Percentiles rank a stretch among this genome's conserved stretches.
Evolutionary conservation across 1,140 invertebrate genomes (phyloP).

Genomic region (Drosophila varians): DNA sequence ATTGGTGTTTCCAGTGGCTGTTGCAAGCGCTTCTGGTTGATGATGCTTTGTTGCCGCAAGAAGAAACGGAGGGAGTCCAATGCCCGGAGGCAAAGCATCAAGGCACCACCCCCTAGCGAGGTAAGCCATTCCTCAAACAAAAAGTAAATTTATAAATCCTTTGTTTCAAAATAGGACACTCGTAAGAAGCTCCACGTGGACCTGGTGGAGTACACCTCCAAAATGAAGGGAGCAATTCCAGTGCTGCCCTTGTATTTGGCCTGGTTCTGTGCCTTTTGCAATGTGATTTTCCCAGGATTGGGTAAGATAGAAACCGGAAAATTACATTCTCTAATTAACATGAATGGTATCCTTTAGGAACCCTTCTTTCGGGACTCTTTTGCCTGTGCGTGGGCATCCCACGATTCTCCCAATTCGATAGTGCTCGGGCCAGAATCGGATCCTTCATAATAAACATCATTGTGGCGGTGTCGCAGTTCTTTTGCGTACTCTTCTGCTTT

Average conservation of each 20-base stretch:
- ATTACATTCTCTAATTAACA: neutral
- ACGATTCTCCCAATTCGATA: constrained; percentile 90
- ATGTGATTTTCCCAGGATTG: constrained; percentile 92
- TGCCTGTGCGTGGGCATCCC: constrained; percentile 95
- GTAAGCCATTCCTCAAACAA: constrained; percentile 68
- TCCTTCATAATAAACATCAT: constrained; percentile 92
- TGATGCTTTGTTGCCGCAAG: constrained; percentile 77
- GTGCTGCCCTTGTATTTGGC: constrained; percentile 92
- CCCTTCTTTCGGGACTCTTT: constrained; percentile 92
- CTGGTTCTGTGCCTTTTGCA: constrained; percentile 93
- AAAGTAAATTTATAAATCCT: neutral
- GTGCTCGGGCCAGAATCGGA: constrained; percentile 88
- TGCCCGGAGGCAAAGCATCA: constrained; percentile 86
- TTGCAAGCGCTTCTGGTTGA: constrained; percentile 74
- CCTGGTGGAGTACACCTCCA: constrained; percentile 91
- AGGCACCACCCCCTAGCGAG: constrained; percentile 86
- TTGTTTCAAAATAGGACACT: constrained; percentile 86
- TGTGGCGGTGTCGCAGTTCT: constrained; percentile 93
- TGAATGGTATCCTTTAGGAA: constrained; percentile 86
- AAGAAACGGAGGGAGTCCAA: constrained; percentile 81
- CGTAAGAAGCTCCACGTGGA: constrained; percentile 91
- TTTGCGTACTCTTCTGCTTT: constrained; percentile 96
- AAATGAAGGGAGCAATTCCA: constrained; percentile 95
- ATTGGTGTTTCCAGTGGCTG: constrained; percentile 52
- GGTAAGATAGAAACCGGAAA: constrained; percentile 85